Conservation (phyloP, 2,888 invertebrate genomes). For the Andrena chrysosceles region DNA sequence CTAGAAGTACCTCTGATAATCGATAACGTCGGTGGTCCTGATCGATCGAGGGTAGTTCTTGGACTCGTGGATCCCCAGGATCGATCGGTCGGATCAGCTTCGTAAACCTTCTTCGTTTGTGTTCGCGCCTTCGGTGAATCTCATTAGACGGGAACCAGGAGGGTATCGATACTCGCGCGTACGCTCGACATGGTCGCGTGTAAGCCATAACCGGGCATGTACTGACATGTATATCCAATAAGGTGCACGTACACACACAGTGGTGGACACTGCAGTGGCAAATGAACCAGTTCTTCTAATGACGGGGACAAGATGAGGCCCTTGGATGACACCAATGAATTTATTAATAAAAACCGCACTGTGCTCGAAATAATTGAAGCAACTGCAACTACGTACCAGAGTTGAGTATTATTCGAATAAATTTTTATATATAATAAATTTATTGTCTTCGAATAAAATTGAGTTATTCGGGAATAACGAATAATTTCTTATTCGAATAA, state of each 20-base stretch:
- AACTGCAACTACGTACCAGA: too few species aligned
- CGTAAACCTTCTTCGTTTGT: conserved; percentile 33
- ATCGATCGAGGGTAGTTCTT: not conserved
- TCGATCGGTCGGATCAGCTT: conserved; percentile 23
- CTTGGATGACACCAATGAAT: not conserved
- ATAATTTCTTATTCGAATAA: too few species aligned
- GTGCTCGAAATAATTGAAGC: too few species aligned
- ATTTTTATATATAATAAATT: too few species aligned
- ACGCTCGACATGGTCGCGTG: conserved; percentile 37
- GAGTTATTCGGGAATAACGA: too few species aligned
- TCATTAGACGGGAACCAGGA: conserved; percentile 67
- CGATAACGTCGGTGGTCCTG: not conserved
- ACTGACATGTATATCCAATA: conserved; percentile 41
- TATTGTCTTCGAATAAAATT: too few species aligned
- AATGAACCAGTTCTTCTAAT: conserved; percentile 24
- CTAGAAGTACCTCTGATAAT: not conserved
- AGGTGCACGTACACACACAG: conserved; percentile 12
- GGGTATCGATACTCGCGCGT: conserved; percentile 53
- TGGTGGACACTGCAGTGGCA: not conserved
- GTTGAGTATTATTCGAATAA: too few species aligned
- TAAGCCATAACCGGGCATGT: conserved; percentile 36
- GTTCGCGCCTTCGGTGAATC: conserved; percentile 64
- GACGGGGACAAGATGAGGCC: not conserved
- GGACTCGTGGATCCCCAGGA: conserved; percentile 10
- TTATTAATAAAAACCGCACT: not conserved